A percentile compares a stretch with the other conserved stretches of the same genome.
Conservation (phyloP, 2,113 vertebrate species). For the Mus musculus region DNA sequence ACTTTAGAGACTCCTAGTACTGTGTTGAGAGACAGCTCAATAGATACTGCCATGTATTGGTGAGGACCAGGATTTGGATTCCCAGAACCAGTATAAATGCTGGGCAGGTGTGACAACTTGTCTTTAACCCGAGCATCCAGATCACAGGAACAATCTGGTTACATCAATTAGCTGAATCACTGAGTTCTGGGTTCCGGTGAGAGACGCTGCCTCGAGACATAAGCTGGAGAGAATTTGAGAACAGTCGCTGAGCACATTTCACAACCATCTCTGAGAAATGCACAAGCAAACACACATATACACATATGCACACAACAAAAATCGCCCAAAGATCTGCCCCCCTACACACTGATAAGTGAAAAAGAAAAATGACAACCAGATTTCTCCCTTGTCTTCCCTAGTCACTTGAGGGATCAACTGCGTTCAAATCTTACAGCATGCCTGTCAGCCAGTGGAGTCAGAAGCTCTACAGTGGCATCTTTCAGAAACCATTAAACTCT, state of each 20-base stretch:
- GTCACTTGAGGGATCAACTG: not conserved
- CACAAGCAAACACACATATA: not conserved
- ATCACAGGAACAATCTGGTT: not conserved
- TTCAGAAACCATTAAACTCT: constrained; percentile 19
- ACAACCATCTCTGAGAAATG: not conserved
- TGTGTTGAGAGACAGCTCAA: not conserved
- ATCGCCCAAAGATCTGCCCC: not conserved
- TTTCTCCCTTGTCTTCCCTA: not conserved
- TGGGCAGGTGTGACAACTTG: not conserved
- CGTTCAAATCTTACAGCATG: not conserved
- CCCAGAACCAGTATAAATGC: not conserved
- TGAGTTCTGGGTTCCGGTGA: not conserved
- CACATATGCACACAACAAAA: not conserved
- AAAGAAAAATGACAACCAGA: not conserved
- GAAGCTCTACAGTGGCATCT: not conserved
- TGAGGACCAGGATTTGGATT: not conserved
- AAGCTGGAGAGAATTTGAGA: not conserved
- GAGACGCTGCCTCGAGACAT: not conserved
- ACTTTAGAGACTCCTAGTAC: not conserved
- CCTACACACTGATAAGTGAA: not conserved
- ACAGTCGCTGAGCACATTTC: too few species aligned
- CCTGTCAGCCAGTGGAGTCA: not conserved
- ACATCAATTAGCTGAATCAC: rapidly evolving
- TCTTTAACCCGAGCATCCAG: too few species aligned
- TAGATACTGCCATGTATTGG: too few species aligned